Percentiles rank a stretch among this genome's conserved stretches.
phyloP scores from a whole-genome alignment of 1,140 invertebrate species.

The Tachypleus tridentatus region DNA sequence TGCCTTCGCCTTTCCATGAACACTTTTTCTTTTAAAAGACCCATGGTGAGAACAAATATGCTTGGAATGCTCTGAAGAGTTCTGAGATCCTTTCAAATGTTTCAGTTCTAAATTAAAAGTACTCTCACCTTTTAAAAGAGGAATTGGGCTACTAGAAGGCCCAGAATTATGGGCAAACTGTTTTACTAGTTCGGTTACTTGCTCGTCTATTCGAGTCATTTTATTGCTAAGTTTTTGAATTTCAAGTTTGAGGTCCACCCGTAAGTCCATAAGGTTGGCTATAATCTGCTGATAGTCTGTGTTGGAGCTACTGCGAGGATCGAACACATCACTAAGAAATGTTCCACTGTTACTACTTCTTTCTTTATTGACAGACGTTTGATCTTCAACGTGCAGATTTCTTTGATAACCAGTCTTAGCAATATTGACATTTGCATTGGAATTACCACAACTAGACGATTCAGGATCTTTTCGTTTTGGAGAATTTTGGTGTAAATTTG shows the following conservation, averaged over 20 bases:
- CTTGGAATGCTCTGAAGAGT: no score
- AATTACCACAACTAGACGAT: constrained; percentile 12
- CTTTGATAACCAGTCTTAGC: background rate
- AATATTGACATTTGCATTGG: constrained; percentile 1
- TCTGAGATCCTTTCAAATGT: no score
- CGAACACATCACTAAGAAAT: background rate
- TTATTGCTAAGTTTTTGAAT: constrained; percentile 70
- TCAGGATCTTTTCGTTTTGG: background rate
- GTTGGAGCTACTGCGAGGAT: background rate
- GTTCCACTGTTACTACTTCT: background rate
- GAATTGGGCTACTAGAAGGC: background rate
- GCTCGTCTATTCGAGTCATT: constrained; percentile 65
- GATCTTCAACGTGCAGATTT: background rate
- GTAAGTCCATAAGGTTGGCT: constrained; percentile 70
- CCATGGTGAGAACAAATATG: no score
- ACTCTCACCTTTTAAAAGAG: constrained; percentile 12
- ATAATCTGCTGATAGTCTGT: constrained; percentile 59
- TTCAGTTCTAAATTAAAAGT: background rate
- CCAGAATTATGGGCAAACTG: constrained; percentile 3
- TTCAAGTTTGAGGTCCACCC: constrained; percentile 72
- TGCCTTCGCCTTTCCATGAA: constrained; percentile 7
- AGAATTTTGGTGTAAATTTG: no score
- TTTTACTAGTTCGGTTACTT: constrained; percentile 45
- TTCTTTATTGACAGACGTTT: background rate
- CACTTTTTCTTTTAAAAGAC: constrained; percentile 10